Base-by-base conservation (phyloP, 92 coral and sea anemone species). In the Heteractis magnifica region DNA sequence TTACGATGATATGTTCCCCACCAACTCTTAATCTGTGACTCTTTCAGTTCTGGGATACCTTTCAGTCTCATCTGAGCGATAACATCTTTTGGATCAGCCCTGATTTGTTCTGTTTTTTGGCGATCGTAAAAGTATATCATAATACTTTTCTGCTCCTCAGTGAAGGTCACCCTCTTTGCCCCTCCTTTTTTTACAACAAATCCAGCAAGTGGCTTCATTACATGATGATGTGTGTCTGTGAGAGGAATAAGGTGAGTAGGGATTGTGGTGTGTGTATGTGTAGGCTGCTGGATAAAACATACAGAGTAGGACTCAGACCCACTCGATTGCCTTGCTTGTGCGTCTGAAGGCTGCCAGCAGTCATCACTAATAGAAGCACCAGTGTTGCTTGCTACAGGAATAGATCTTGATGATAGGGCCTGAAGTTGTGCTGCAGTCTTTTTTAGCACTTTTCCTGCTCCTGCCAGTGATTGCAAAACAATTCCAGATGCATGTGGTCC, bases 1-100 rank as follows among this genome's bases (percentile, higher is more conserved):
- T 89, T 89, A 26, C 89, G 78, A 70, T 83, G 86, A 49, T 89
- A 84, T 1, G 92, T 71, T 75, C 90, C 74, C 87, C 90, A 86
- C 85, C 88, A 89, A 56, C 92, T 84, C 52, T 87, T 87, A 13
- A 90, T 87, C 50, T 90, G 93, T 0, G 81, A 70, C 1, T 84
- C 93, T 64, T 84, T 90, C n/a, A 90, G 76, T 0, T 15, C 65
- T 12, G 79, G 78, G 50, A 87, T 56, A 3, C 86, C 90, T 55
- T 88, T 87, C 26, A 60, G 86, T 19, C 62, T 56, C 79, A 87
- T 77, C 0, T 86, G 90, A 10, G 60, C 76, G 52, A 49, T 77
- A 14, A 87, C 90, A 71, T 80, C 88, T 56, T 77, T 59, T 7
- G 90, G 88, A 62, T 84, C 51, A 13, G 90, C 85, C 51, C 90